Base-by-base conservation (phyloP, 2,797 vertebrate species). In the Neosalanx taihuensis region DNA sequence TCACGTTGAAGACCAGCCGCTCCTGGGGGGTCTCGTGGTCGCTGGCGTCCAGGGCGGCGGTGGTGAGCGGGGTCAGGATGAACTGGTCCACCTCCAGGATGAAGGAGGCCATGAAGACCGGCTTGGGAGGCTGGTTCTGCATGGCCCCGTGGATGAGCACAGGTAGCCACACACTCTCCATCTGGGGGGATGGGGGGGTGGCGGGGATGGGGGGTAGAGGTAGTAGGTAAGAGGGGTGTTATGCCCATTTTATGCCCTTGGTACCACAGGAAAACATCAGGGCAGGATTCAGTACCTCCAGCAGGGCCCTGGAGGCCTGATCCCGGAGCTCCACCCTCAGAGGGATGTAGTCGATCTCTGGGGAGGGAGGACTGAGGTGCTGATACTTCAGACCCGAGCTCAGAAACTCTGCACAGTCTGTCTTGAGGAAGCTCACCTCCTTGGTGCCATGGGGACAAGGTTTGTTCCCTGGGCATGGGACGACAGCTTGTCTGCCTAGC, bases 21-120 rank as follows among this genome's bases (percentile, higher is more conserved):
- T 84, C 81, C 78, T 86, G 87, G 0, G 83, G 84, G 0, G 20
- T 93, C 86, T 95, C 91, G 0, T 86, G 86, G 75, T 90, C 91
- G 30, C 88, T 81, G 37, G 89, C 89, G 0, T 93, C 93, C 79
- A 93, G 77, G 18, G 87, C 33, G 0, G 77, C 65, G 0, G 88
- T 91, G 60, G 73, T 93, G 73, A 93, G 72, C 0, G 88, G 84
- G 4, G 77, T 93, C 18, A 94, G 92, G 78, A 92, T 89, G 81
- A 95, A 93, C 79, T 93, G 91, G 84, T 94, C 93, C 76, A 91
- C 88, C 81, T 93, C 93, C 85, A 93, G 86, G 80, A 94, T 85
- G 77, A 92, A 89, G 64, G 81, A 76, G 64, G 90, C 84, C 90
- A 89, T 88, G 84, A 94, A 92, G 70, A 85, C 83, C 17, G 90